phyloP scores from a whole-genome alignment of 2,113 vertebrate genomes.

The Etia nguti region DNA sequence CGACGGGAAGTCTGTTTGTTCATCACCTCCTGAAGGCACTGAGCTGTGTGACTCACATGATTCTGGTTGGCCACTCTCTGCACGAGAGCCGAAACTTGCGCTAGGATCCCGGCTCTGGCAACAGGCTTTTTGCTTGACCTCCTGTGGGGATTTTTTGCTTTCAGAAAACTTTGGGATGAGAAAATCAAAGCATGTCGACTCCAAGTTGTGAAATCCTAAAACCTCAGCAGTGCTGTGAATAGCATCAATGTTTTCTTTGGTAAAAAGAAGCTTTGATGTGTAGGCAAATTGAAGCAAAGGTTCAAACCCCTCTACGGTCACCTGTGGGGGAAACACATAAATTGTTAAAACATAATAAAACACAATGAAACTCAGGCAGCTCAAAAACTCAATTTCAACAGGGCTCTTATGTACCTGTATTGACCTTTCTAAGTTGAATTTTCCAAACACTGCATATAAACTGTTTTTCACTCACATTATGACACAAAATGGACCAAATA shows the following conservation, averaged over 20 bases:
- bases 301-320: slow-evolving; percentile 89
- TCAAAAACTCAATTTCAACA: neutral
- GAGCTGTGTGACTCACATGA: slow-evolving; percentile 48
- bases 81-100: neutral
- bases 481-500: neutral
- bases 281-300: slow-evolving; percentile 95
- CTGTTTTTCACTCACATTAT: neutral
- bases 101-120: slow-evolving; percentile 18
- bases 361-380: neutral
- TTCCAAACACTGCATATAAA: neutral
- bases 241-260: slow-evolving; percentile 90
- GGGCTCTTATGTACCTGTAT: neutral
- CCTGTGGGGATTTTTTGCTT: slow-evolving; percentile 56
- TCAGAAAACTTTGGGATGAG: slow-evolving; percentile 86
- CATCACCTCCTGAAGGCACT: slow-evolving; percentile 59
- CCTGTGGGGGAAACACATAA: slow-evolving; percentile 63
- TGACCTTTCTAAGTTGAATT: neutral
- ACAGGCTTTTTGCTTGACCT: slow-evolving; percentile 62
- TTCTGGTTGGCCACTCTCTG: slow-evolving; percentile 43
- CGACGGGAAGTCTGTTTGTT: slow-evolving; percentile 60
- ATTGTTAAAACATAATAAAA: neutral
- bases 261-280: slow-evolving; percentile 88
- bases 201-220: slow-evolving; percentile 85
- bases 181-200: slow-evolving; percentile 92
- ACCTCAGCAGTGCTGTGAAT: slow-evolving; percentile 85